Conservation (phyloP, 2,113 vertebrate genomes). For the Coregonus clupeaformis region DNA sequence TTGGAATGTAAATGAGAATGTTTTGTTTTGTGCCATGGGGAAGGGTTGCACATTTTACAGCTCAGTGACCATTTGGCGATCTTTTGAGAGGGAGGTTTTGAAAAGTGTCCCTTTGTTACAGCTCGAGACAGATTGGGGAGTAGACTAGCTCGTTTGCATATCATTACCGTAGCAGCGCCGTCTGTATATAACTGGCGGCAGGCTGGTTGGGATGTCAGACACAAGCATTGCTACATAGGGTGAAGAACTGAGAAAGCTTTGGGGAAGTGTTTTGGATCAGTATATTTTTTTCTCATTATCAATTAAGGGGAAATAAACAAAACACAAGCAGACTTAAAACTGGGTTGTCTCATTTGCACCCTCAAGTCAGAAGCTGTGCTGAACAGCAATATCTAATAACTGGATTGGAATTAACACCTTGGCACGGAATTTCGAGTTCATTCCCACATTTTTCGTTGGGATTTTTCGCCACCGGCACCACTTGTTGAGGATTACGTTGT, state of each 20-base stretch:
- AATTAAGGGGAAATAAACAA: constrained; percentile 68
- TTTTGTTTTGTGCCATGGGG: constrained; percentile 75
- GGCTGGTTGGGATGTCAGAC: constrained; percentile 81
- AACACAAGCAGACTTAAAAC: constrained; percentile 16
- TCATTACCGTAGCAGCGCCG: constrained; percentile 93
- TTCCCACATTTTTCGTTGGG: constrained; percentile 32
- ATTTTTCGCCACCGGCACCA: constrained; percentile 39
- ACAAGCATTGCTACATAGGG: constrained; percentile 65
- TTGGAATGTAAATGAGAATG: constrained; percentile 88
- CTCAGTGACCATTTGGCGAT: constrained; percentile 99
- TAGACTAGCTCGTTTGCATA: constrained; percentile 90
- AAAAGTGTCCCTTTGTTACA: constrained; percentile 89
- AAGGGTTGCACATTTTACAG: constrained; percentile 99
- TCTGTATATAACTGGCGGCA: constrained; percentile 89
- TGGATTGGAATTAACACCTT: constrained; percentile 78
- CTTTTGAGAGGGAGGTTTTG: constrained; percentile 86
- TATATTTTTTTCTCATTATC: constrained; percentile 49
- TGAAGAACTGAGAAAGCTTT: constrained; percentile 61
- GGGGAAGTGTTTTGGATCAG: constrained; percentile 55
- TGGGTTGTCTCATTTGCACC: constrained; percentile 7
- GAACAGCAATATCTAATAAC: constrained; percentile 48
- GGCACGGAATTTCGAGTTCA: constrained; percentile 72
- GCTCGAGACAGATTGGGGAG: constrained; percentile 85
- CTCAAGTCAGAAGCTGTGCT: constrained; percentile 27
- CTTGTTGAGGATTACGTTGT: constrained; percentile 74